Conservation (phyloP, 2,888 invertebrate genomes). For the Chrysodeixis includens region DNA sequence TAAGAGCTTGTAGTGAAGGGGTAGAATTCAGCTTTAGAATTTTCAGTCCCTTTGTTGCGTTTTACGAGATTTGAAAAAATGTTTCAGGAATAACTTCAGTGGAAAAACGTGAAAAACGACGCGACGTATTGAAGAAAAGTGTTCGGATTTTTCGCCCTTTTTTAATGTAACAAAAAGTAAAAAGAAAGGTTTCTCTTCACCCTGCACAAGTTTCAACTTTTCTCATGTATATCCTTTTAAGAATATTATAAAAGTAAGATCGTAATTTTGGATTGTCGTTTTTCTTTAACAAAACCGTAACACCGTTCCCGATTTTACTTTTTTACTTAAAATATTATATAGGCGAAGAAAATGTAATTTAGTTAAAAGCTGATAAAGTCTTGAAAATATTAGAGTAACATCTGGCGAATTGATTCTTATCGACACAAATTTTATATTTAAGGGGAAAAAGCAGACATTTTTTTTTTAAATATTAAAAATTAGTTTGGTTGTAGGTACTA, state of each 20-base stretch:
- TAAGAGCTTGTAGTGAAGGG: too few relatives aligned
- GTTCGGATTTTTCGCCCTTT: background rate
- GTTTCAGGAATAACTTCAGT: background rate
- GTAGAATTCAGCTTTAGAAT: background rate
- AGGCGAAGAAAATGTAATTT: background rate
- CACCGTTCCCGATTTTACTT: background rate
- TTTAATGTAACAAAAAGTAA: too few relatives aligned
- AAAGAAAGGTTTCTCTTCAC: too few relatives aligned
- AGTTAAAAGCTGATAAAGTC: background rate
- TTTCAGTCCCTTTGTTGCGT: background rate
- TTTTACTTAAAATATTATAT: background rate
- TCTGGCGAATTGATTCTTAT: background rate
- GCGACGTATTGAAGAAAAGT: slow-evolving; percentile 7
- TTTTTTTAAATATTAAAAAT: background rate
- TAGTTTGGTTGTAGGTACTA: too few relatives aligned
- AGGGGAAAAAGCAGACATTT: background rate
- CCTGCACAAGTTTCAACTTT: too few relatives aligned
- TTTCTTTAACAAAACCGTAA: too few relatives aligned
- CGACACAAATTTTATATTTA: background rate
- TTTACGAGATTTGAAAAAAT: background rate
- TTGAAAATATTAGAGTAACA: background rate
- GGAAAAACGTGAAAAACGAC: too few relatives aligned
- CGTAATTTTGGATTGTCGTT: too few relatives aligned
- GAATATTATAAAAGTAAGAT: too few relatives aligned
- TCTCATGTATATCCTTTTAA: too few relatives aligned